Base-by-base conservation (phyloP, 2,888 invertebrate genomes). In the Ormia ochracea region DNA sequence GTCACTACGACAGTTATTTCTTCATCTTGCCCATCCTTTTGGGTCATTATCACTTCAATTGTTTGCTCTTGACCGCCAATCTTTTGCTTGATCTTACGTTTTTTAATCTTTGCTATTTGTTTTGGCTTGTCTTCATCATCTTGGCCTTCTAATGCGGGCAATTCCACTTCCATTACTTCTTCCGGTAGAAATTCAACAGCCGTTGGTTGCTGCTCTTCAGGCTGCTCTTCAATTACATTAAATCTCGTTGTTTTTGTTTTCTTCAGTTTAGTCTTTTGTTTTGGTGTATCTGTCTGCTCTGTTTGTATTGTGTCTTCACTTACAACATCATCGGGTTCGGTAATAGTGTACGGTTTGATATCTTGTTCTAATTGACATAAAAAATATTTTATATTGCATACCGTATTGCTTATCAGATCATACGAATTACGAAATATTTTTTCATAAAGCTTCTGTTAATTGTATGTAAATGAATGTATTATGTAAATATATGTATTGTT, bases 241-340 rank as follows among this genome's bases (percentile, higher is more conserved):
- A 86, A 85, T 83, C 81, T 84, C 6, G 59, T 21, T 7, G 48
- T 82, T 82, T 84, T 84, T 56, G 83, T 83, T 82, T 85, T 86
- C 84, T 85, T 88, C 36, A 83, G 82, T 86, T 87, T 87, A 48
- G 83, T 84, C 70, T 83, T 84, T 69, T 84, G 85, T 83, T 84
- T 84, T 36, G 83, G 82, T 84, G 85, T 86, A 68, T 85, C 84
- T 81, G 83, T 85, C 4, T 56, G 56, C 70, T 80, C 75, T 88
- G 86, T 88, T 69, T 88, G 85, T 88, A 84, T 83, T 82, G 83
- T 85, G 85, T 87, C 88, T 85, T 87, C 89, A 85, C 84, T 84
- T 84, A 86, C 87, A 86, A 87, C 88, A 86, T 89, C 89, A 86
- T 89, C 89, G 81, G 89, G 89, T 87, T 89, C 89, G 84, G 85